Evolutionary conservation across 2,888 invertebrate species (phyloP), one percentile per base, ranked within the genome.

Genomic region (Temnothorax ravouxi): DNA sequence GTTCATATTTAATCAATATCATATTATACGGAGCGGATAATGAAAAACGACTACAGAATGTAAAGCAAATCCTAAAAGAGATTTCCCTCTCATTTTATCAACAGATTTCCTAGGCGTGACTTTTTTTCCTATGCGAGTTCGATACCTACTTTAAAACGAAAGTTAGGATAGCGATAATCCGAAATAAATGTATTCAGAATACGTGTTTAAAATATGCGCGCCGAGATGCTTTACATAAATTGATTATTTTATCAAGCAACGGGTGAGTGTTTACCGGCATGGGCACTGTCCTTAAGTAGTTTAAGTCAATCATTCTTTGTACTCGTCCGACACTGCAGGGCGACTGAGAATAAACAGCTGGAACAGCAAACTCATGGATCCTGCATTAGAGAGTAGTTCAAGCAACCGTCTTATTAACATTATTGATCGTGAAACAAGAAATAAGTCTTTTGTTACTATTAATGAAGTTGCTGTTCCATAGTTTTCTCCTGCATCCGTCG

Each of bases 361-460:
- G 64, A 21, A 41, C 59, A 75, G 71, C 88, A 62, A 72, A 59
- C 21, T 54, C 69, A 86, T 71, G 59, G 71, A 54, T 41, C 75
- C 34, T 64, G 52, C 67, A 77, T 72, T 47, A 52, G 38, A 52
- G 21, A 59, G 38, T n/a, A 69, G 62, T 44, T 76, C 38, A 1
- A 71, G 71, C 34, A 67, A 66, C 84, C 59, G 59, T 61, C 77
- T 87, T 89, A 86, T 89, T 85, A 86, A 86, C 80, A 84, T 88
- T 84, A 90, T 88, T 83, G 88, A 90, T 88, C 86, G 84, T 8
- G 21, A 29, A 41, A 5, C 3, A n/a, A 56, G 76, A 50, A 84
- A 61, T 67, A 64, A 75, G 66, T 77, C 83, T 79, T 67, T 90
- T 90, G 87, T 90, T 86, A 80, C 81, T 82, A 72, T 83, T 90